These are phyloP conservation scores for Netelia inedita DNA, from an alignment of 2,888 invertebrate genomes.

Conservation along the genomic window DNA sequence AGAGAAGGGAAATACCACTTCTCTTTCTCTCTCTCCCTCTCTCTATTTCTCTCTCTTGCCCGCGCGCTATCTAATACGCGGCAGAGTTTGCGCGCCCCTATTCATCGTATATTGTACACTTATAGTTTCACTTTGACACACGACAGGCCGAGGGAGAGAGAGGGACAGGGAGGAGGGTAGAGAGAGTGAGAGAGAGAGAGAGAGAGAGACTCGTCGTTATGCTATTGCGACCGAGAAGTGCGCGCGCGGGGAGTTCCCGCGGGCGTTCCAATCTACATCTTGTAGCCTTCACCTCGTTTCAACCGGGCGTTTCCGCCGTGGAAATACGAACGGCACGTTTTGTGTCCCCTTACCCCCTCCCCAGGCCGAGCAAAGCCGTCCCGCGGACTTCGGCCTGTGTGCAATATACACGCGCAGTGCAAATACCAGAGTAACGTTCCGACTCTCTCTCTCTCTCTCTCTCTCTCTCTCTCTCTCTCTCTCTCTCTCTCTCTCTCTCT, in stretches of 20 bases:
- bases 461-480: background rate
- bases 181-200: background rate
- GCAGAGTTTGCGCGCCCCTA: slow-evolving; percentile 47
- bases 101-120: slow-evolving; percentile 40
- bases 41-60: background rate
- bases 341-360: slow-evolving; percentile 31
- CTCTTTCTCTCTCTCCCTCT: background rate
- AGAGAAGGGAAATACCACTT: slow-evolving; percentile 9
- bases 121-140: slow-evolving; percentile 43
- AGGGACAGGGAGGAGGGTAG: background rate
- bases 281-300: slow-evolving; percentile 84
- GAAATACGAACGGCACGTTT: slow-evolving; percentile 72
- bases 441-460: background rate
- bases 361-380: slow-evolving; percentile 41
- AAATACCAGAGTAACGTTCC: slow-evolving; percentile 6
- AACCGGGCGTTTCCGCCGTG: slow-evolving; percentile 82
- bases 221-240: slow-evolving; percentile 62
- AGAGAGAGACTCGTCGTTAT: slow-evolving; percentile 54
- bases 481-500: slow-evolving; percentile 18
- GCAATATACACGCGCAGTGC: slow-evolving; percentile 18
- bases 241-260: slow-evolving; percentile 59
- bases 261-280: slow-evolving; percentile 73
- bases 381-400: slow-evolving; percentile 63
- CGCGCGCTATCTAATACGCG: slow-evolving; percentile 40
- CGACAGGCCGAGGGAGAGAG: background rate